Evolutionary conservation across 2,113 vertebrate genomes (phyloP).

Genomic region (Labrus mixtus): DNA sequence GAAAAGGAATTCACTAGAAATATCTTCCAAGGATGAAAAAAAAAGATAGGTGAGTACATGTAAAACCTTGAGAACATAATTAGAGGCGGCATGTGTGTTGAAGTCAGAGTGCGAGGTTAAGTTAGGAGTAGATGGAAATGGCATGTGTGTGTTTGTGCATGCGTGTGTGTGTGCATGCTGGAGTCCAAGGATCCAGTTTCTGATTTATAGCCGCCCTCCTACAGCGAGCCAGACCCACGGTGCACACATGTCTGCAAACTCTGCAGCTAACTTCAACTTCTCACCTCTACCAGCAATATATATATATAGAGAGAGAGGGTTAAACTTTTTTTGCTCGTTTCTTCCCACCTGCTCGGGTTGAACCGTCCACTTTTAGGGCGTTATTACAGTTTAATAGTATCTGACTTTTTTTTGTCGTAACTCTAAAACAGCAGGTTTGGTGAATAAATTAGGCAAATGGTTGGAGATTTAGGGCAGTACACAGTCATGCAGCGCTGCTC

Average conservation of each 20-base stretch:
- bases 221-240: slow-evolving; percentile 6
- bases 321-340: slow-evolving; percentile 3
- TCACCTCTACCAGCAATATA: slow-evolving; percentile 26
- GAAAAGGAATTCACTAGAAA: background rate
- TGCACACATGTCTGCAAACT: slow-evolving; percentile 35
- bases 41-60: background rate
- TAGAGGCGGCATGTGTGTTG: slow-evolving; percentile 1
- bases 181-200: slow-evolving; percentile 44
- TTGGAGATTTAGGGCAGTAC: slow-evolving; percentile 58
- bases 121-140: slow-evolving; percentile 18
- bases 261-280: slow-evolving; percentile 6
- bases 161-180: slow-evolving; percentile 8
- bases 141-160: background rate
- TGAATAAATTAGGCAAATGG: slow-evolving; percentile 67
- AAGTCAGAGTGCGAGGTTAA: background rate
- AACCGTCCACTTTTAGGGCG: background rate
- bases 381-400: background rate
- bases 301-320: slow-evolving; percentile 14
- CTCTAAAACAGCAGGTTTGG: slow-evolving; percentile 43
- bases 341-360: background rate
- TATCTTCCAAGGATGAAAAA: background rate
- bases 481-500: slow-evolving; percentile 54
- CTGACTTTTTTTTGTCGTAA: slow-evolving; percentile 25
- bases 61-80: background rate
- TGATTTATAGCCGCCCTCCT: slow-evolving; percentile 49